These are phyloP conservation scores for Aptenodytes forsteri DNA, from an alignment of 2,113 vertebrate species.

Conservation along the genomic window DNA sequence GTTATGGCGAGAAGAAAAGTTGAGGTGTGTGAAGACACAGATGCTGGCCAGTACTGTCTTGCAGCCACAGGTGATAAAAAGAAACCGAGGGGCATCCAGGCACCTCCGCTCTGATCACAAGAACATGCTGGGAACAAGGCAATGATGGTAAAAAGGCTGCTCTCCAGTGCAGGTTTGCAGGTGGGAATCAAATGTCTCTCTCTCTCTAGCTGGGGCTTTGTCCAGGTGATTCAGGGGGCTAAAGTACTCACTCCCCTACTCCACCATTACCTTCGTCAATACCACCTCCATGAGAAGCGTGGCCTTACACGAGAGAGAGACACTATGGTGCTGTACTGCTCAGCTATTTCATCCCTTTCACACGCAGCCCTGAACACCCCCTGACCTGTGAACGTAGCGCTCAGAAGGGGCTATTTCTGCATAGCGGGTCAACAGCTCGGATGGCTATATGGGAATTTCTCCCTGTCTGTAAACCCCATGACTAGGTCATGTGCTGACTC, in stretches of 20 bases:
- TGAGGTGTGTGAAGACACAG: not conserved
- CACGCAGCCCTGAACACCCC: not conserved
- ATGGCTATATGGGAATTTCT: not conserved
- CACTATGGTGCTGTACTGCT: not conserved
- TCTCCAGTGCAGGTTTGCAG: not conserved
- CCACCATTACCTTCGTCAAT: not conserved
- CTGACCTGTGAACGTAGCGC: not conserved
- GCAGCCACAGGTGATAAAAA: not conserved
- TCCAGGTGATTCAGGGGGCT: not conserved
- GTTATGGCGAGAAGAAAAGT: not conserved
- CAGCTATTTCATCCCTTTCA: not conserved
- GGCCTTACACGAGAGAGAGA: not conserved
- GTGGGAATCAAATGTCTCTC: not conserved
- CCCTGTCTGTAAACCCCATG: not conserved
- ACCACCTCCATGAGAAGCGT: rapidly evolving
- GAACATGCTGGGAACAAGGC: not conserved
- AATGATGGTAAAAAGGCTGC: not conserved
- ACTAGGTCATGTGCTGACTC: not conserved
- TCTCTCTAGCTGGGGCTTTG: not conserved
- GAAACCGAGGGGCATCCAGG: not conserved
- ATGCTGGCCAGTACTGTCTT: not conserved
- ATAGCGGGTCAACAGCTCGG: not conserved
- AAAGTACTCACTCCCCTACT: not conserved
- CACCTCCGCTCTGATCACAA: not conserved
- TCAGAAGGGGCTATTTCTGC: not conserved